Evolutionary conservation across 1,140 invertebrate genomes (phyloP).

Genomic region (Alviniconcha marisindica): DNA sequence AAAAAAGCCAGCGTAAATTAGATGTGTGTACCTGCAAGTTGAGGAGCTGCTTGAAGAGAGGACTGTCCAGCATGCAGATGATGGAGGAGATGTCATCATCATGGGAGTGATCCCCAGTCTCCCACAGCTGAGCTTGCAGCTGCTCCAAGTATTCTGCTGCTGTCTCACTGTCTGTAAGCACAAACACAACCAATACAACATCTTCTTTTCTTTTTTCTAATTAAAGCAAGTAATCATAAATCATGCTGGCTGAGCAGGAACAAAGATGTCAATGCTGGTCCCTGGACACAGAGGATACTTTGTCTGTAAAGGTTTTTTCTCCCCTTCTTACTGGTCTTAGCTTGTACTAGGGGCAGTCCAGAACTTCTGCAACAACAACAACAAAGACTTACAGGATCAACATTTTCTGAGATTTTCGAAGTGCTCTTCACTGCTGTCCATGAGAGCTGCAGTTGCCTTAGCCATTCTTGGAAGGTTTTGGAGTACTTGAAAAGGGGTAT

Average conservation of each 20-base stretch:
- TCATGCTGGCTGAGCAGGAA: not conserved
- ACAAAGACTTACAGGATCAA: too few species aligned
- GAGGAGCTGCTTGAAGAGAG: conserved; percentile 93
- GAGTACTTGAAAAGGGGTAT: too few species aligned
- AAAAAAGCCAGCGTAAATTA: not conserved
- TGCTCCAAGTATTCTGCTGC: conserved; percentile 87
- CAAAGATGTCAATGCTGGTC: not conserved
- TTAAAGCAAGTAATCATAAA: not conserved
- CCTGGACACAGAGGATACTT: not conserved
- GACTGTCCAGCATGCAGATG: conserved; percentile 92
- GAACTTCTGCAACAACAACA: too few species aligned
- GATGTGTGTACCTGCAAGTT: conserved; percentile 87
- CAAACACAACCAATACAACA: not conserved
- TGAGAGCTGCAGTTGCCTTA: too few species aligned
- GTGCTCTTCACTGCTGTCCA: too few species aligned
- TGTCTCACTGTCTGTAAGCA: conserved; percentile 73
- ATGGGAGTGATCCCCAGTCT: conserved; percentile 83
- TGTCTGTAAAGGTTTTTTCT: too few species aligned
- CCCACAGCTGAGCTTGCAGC: conserved; percentile 86
- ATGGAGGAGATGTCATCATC: conserved; percentile 91
- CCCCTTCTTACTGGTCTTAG: too few species aligned
- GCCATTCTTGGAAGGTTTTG: too few species aligned
- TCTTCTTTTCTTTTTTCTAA: too few species aligned
- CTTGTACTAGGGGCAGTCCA: too few species aligned
- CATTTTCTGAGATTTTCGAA: too few species aligned